phyloP scores from a whole-genome alignment of 2,797 vertebrate genomes.

The Molothrus aeneus region DNA sequence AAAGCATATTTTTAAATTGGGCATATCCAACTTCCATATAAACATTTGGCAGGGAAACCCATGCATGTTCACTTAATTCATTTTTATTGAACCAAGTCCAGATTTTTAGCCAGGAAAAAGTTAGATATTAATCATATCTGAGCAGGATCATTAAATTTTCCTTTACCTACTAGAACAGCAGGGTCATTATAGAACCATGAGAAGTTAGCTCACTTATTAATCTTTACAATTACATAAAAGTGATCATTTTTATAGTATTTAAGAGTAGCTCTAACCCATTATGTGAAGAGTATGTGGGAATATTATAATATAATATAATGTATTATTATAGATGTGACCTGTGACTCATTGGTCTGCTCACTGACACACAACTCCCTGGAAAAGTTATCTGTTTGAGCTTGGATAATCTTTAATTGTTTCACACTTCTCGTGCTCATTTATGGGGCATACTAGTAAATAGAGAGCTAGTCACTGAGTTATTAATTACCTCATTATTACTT shows the following conservation, averaged over 20 bases:
- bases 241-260: constrained; percentile 74
- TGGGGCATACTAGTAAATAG: constrained; percentile 25
- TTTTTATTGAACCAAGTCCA: constrained; percentile 77
- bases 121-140: constrained; percentile 76
- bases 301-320: constrained; percentile 51
- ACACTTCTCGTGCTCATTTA: neutral
- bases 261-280: constrained; percentile 67
- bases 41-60: constrained; percentile 67
- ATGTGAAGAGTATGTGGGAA: constrained; percentile 44
- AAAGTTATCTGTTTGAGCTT: constrained; percentile 54
- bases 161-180: constrained; percentile 72
- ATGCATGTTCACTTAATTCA: constrained; percentile 72
- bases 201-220: constrained; percentile 73
- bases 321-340: constrained; percentile 69
- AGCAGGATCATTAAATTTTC: constrained; percentile 73
- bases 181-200: constrained; percentile 72
- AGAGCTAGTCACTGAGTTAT: constrained; percentile 44
- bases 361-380: constrained; percentile 33
- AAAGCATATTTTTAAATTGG: constrained; percentile 73
- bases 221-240: constrained; percentile 74
- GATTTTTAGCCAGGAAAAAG: constrained; percentile 70
- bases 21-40: constrained; percentile 66
- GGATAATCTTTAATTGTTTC: constrained; percentile 66
- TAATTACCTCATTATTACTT: constrained; percentile 68
- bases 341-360: constrained; percentile 59